Evolutionary conservation across 2,888 invertebrate genomes (phyloP).

Genomic region (Mystacides longicornis): DNA sequence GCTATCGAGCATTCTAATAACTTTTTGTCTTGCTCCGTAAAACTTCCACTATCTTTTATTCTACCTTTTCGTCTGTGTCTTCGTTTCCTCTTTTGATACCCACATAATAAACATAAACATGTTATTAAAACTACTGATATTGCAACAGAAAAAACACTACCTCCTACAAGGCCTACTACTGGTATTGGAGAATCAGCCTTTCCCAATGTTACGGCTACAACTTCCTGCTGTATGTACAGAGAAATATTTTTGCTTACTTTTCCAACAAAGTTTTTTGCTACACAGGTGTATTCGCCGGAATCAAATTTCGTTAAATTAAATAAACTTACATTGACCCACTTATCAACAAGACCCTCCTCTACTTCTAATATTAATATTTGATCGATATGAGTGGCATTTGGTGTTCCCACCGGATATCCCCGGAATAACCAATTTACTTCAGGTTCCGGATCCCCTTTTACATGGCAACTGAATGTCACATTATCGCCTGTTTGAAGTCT

Average conservation of each 20-base stretch:
- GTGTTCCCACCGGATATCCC: slow-evolving; percentile 34
- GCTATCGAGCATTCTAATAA: slow-evolving; percentile 24
- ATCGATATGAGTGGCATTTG: slow-evolving; percentile 35
- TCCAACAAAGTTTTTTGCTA: slow-evolving; percentile 52
- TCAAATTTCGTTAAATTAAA: slow-evolving; percentile 56
- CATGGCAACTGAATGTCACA: slow-evolving; percentile 61
- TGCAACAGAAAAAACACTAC: slow-evolving; percentile 37
- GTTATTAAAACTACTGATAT: slow-evolving; percentile 32
- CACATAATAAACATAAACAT: slow-evolving; percentile 45
- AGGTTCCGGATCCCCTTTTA: slow-evolving; percentile 65
- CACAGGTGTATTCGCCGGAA: slow-evolving; percentile 58
- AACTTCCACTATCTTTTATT: slow-evolving; percentile 25
- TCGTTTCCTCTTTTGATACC: slow-evolving; percentile 25
- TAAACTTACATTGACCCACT: slow-evolving; percentile 57
- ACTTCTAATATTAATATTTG: slow-evolving; percentile 37
- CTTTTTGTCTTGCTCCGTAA: slow-evolving; percentile 26
- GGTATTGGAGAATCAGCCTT: slow-evolving; percentile 46
- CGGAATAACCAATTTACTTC: slow-evolving; percentile 65
- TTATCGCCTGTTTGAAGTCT: slow-evolving; percentile 51
- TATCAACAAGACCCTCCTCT: slow-evolving; percentile 39
- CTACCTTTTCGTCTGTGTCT: slow-evolving; percentile 26
- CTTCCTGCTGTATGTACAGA: slow-evolving; percentile 50
- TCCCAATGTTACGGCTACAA: slow-evolving; percentile 53
- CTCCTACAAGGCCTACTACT: slow-evolving; percentile 47
- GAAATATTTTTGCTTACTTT: slow-evolving; percentile 45